Conservation (phyloP, 1,140 invertebrate species). For the Drosophila arawakana region DNA sequence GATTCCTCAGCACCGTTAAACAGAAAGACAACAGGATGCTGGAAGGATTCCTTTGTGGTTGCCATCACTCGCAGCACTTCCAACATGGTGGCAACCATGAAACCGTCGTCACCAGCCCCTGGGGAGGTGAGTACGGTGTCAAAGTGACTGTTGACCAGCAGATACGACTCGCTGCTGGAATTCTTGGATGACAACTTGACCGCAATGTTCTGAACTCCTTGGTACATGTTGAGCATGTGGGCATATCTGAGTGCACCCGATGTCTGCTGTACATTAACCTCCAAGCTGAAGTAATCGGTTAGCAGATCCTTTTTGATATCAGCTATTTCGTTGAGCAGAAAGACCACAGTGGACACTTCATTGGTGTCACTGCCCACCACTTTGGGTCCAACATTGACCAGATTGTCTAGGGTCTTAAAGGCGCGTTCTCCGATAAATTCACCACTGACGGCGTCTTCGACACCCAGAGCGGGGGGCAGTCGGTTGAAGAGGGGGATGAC, state of each 20-base stretch:
- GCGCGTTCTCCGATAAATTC: constrained; percentile 69
- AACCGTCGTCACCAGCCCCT: constrained; percentile 88
- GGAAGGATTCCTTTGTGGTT: constrained; percentile 42
- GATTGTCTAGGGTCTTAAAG: constrained; percentile 86
- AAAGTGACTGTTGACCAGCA: constrained; percentile 97
- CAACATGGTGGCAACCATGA: constrained; percentile 95
- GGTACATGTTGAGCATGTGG: constrained; percentile 86
- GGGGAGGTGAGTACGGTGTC: constrained; percentile 93
- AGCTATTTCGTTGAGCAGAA: constrained; percentile 81
- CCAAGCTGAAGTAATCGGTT: constrained; percentile 51
- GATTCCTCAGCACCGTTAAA: constrained; percentile 94
- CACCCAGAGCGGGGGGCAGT: constrained; percentile 47
- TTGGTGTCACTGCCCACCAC: constrained; percentile 87
- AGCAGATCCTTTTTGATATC: constrained; percentile 40
- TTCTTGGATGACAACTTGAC: constrained; percentile 88
- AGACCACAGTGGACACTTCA: constrained; percentile 87
- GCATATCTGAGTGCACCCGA: constrained; percentile 89
- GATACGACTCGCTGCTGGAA: constrained; percentile 81
- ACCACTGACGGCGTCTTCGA: constrained; percentile 36
- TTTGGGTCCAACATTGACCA: constrained; percentile 89
- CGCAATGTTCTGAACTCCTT: constrained; percentile 90
- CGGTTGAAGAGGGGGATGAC: constrained; percentile 66
- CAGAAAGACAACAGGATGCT: constrained; percentile 88
- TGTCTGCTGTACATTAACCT: constrained; percentile 84
- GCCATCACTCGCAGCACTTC: constrained; percentile 88